phyloP scores from a whole-genome alignment of 1,140 invertebrate genomes.

The Drosophila bocki region DNA sequence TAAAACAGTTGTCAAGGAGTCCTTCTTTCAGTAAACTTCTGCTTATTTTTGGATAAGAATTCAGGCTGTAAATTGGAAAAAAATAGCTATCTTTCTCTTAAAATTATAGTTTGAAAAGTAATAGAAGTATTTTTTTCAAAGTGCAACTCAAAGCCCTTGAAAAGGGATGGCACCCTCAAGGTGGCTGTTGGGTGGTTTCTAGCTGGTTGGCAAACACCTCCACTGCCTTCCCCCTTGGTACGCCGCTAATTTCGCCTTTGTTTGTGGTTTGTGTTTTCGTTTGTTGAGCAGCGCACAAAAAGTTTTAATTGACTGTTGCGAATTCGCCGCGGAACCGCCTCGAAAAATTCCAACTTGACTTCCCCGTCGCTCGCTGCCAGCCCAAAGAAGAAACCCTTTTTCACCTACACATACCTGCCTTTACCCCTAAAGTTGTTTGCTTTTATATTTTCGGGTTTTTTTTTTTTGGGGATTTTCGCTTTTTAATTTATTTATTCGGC shows the following conservation, averaged over 20 bases:
- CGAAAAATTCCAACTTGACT: slow-evolving; percentile 30
- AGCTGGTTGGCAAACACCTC: slow-evolving; percentile 10
- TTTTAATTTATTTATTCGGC: slow-evolving; percentile 62
- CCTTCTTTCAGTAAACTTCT: not conserved
- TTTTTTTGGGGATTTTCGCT: slow-evolving; percentile 40
- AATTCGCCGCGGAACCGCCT: slow-evolving; percentile 40
- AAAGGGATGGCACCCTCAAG: not conserved
- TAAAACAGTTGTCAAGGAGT: not conserved
- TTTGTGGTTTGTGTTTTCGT: slow-evolving; percentile 73
- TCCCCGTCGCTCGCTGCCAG: not conserved
- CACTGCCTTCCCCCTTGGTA: not conserved
- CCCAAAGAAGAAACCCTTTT: slow-evolving; percentile 26
- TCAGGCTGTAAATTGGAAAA: not conserved
- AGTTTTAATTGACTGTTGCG: slow-evolving; percentile 81
- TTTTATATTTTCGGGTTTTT: slow-evolving; percentile 46
- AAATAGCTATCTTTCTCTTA: too few species aligned
- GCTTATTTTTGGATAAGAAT: not conserved
- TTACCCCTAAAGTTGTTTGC: slow-evolving; percentile 26
- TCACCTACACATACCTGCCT: not conserved
- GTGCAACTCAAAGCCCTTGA: slow-evolving; percentile 8
- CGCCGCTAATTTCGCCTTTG: slow-evolving; percentile 75
- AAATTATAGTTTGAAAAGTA: too few species aligned
- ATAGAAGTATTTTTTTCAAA: not conserved
- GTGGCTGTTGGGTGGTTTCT: slow-evolving; percentile 1
- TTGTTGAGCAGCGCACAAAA: slow-evolving; percentile 57